A percentile compares a stretch with the other conserved stretches of the same genome.
phyloP scores from a whole-genome alignment of 35 echinoderm and acorn worm species.

The Apostichopus californicus region DNA sequence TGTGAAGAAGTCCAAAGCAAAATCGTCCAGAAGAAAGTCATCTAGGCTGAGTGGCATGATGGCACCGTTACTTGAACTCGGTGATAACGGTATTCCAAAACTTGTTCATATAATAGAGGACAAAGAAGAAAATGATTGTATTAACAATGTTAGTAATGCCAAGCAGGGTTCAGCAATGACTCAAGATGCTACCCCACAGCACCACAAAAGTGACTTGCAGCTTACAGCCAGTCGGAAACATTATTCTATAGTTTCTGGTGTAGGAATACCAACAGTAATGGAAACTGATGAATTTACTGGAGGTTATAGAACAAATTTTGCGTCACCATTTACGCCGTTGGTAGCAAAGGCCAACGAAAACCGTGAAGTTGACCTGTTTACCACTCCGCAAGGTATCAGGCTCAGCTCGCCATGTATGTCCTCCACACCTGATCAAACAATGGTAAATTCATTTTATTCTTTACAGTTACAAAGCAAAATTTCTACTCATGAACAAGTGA shows the following conservation, averaged over 20 bases:
- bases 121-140: neutral
- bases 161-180: neutral
- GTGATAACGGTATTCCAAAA: neutral
- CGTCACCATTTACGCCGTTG: neutral
- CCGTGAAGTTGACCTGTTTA: neutral
- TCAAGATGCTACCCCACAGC: neutral
- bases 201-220: neutral
- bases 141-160: neutral
- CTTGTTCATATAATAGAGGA: neutral
- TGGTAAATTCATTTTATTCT: neutral
- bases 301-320: neutral
- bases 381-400: neutral
- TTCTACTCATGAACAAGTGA: neutral
- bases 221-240: neutral
- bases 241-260: neutral
- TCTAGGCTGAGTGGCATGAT: conserved; percentile 35
- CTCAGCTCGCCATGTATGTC: neutral
- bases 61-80: conserved; percentile 20
- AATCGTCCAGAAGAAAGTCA: conserved; percentile 10
- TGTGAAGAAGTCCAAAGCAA: conserved; percentile 2
- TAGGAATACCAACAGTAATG: neutral
- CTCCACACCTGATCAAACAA: neutral
- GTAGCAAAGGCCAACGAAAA: neutral
- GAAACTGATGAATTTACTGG: neutral
- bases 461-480: neutral